Conservation (phyloP, 2,113 vertebrate genomes). For the Pelusios castaneus region DNA sequence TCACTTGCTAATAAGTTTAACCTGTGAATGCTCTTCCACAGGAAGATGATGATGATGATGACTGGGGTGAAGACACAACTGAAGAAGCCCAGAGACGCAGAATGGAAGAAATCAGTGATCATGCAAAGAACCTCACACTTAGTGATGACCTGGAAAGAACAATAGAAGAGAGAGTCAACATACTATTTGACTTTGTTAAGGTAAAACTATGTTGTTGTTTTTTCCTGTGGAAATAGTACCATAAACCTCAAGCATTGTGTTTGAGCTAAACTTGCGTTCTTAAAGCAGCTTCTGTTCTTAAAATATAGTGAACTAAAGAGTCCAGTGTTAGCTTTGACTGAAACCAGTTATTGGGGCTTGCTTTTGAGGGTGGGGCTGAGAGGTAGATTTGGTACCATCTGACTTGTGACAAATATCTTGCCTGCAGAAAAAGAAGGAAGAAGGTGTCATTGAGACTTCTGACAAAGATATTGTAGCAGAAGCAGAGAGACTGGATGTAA, state of each 20-base stretch:
- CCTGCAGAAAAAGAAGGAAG: slow-evolving; percentile 93
- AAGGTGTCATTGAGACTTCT: slow-evolving; percentile 86
- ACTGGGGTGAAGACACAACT: slow-evolving; percentile 98
- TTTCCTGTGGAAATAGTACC: background rate
- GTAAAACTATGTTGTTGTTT: slow-evolving; percentile 67
- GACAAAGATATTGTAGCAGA: slow-evolving; percentile 97
- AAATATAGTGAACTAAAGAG: background rate
- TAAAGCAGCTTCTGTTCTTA: background rate
- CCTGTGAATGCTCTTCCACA: slow-evolving; percentile 71
- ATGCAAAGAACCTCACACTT: slow-evolving; percentile 94
- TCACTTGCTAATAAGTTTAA: rapidly evolving
- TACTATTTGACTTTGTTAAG: slow-evolving; percentile 97
- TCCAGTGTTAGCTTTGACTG: background rate
- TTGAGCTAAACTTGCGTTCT: background rate
- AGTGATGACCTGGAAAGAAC: slow-evolving; percentile 95
- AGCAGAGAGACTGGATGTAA: slow-evolving; percentile 97
- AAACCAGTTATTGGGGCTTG: too few species aligned
- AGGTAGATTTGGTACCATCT: background rate
- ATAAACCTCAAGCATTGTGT: too few species aligned
- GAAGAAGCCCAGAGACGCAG: slow-evolving; percentile 94
- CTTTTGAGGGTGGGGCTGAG: too few species aligned
- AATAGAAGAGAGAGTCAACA: slow-evolving; percentile 93
- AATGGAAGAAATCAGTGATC: slow-evolving; percentile 98
- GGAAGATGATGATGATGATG: slow-evolving; percentile 93
- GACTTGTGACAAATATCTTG: rapidly evolving